These are phyloP conservation scores for Andrena fulva DNA, from an alignment of 2,888 invertebrate species.

Conservation along the genomic window DNA sequence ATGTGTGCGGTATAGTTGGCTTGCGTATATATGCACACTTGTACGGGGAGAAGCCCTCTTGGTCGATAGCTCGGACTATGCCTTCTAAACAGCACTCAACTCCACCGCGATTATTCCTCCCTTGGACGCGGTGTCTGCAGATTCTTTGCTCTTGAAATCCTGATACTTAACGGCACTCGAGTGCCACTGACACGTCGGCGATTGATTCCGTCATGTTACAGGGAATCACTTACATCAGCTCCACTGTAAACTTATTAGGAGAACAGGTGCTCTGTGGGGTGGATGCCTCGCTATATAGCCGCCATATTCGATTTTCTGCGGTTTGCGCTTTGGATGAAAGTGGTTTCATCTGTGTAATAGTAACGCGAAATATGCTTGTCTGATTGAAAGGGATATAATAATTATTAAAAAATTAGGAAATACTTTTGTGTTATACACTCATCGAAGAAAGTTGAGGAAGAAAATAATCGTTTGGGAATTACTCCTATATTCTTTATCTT, in stretches of 20 bases:
- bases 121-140: slow-evolving; percentile 82
- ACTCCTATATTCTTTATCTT: too few relatives aligned
- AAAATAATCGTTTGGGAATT: too few relatives aligned
- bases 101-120: slow-evolving; percentile 82
- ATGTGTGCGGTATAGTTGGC: neutral
- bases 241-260: neutral
- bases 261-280: neutral
- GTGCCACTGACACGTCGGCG: slow-evolving; percentile 65
- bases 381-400: too few relatives aligned
- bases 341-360: too few relatives aligned
- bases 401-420: too few relatives aligned
- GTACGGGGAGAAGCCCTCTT: slow-evolving; percentile 28
- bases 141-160: slow-evolving; percentile 80
- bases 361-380: too few relatives aligned
- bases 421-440: too few relatives aligned
- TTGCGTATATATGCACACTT: neutral
- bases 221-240: slow-evolving; percentile 1
- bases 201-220: slow-evolving; percentile 32
- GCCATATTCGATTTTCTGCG: neutral
- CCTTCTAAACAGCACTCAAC: slow-evolving; percentile 75
- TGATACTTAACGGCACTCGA: slow-evolving; percentile 76
- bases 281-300: neutral
- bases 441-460: too few relatives aligned
- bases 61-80: slow-evolving; percentile 47
- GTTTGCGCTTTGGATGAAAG: neutral